Percentiles rank a stretch among this genome's conserved stretches.
phyloP scores from a whole-genome alignment of 2,888 invertebrate genomes.

The Alviniconcha strummeri region DNA sequence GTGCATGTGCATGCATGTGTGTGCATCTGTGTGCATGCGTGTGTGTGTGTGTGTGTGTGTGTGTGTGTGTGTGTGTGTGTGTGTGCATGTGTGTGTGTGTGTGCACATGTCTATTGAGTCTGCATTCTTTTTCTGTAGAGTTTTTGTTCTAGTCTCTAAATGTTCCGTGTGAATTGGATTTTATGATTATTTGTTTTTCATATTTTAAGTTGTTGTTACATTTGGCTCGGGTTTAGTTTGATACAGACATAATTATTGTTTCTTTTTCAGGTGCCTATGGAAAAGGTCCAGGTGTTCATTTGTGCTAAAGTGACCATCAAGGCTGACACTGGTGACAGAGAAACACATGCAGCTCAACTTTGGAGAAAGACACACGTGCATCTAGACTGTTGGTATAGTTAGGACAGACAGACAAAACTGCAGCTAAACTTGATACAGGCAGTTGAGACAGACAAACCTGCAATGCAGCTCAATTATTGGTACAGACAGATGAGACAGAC shows the following conservation, averaged over 20 bases:
- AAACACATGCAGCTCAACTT: background rate
- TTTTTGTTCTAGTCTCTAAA: background rate
- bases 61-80: too few relatives aligned
- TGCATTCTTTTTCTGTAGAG: background rate
- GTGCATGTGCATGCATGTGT: background rate
- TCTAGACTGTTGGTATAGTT: background rate
- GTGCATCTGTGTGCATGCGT: background rate
- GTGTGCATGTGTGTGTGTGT: background rate
- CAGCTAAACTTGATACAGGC: background rate
- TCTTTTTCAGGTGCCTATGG: conserved; percentile 53
- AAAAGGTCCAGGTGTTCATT: conserved; percentile 64
- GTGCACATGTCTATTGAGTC: background rate
- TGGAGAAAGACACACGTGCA: background rate
- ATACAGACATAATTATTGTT: background rate
- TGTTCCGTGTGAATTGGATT: background rate
- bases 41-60: background rate
- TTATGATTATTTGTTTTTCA: too few relatives aligned
- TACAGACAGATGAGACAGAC: too few relatives aligned
- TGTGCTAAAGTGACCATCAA: conserved; percentile 50
- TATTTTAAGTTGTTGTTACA: background rate
- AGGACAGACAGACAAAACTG: background rate
- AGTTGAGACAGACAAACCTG: too few relatives aligned
- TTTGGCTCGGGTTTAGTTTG: background rate
- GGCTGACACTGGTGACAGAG: too few relatives aligned
- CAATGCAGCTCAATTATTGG: too few relatives aligned